Evolutionary conservation across 2,888 invertebrate genomes (phyloP).

Genomic region (Cerceris rybyensis): DNA sequence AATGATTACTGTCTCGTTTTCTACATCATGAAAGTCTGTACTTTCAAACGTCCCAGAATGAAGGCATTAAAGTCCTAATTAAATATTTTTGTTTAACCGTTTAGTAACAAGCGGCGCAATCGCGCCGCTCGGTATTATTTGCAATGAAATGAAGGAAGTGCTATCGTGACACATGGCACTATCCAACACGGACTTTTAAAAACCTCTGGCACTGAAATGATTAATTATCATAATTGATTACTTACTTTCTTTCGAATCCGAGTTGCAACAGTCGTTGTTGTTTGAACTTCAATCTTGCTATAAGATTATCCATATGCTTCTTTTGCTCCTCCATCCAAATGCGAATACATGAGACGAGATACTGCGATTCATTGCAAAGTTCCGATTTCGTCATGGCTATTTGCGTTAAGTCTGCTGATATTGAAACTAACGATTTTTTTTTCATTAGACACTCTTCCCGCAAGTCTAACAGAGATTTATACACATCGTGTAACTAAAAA

Average conservation of each 20-base stretch:
- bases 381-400: constrained; percentile 72
- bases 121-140: too few species aligned
- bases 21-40: constrained; percentile 7
- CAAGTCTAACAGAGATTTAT: constrained; percentile 71
- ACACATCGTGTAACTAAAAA: constrained; percentile 73
- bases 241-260: constrained; percentile 74
- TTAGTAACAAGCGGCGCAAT: too few species aligned
- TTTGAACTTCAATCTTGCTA: constrained; percentile 67
- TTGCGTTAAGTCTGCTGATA: constrained; percentile 73
- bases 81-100: too few species aligned
- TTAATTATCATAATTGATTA: not conserved
- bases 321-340: constrained; percentile 75
- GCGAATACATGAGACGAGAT: constrained; percentile 73
- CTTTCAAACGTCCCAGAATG: constrained; percentile 10
- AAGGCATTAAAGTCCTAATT: not conserved
- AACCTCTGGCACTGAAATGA: too few species aligned
- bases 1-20: too few species aligned
- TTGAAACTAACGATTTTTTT: constrained; percentile 67
- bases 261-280: constrained; percentile 69
- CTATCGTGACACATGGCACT: too few species aligned
- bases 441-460: constrained; percentile 73
- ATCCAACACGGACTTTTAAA: too few species aligned
- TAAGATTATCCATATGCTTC: constrained; percentile 62
- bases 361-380: constrained; percentile 73
- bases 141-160: too few species aligned